A percentile compares a stretch with the other conserved stretches of the same genome.
Evolutionary conservation across 2,888 invertebrate species (phyloP).

Genomic region (Alcis repandata): DNA sequence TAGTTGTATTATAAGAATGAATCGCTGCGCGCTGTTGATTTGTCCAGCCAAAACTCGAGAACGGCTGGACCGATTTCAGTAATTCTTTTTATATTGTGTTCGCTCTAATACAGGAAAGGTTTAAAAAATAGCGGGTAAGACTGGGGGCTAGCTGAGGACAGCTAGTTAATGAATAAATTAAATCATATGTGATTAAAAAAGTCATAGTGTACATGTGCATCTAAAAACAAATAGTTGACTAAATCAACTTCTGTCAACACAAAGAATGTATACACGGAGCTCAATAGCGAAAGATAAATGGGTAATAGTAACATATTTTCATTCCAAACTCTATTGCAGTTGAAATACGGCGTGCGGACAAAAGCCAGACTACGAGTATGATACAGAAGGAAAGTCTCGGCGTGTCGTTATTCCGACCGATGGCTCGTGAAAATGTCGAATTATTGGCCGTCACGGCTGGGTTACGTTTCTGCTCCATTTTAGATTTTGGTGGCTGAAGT

Average conservation of each 20-base stretch:
- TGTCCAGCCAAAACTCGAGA: no score
- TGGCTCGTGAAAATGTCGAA: slow-evolving; percentile 51
- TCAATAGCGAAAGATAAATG: neutral
- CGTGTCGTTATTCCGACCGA: slow-evolving; percentile 48
- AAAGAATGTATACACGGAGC: neutral
- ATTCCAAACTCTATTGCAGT: slow-evolving; percentile 1
- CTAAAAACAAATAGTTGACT: no score
- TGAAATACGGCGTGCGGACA: slow-evolving; percentile 12
- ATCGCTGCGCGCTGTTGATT: no score
- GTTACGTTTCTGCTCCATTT: slow-evolving; percentile 12
- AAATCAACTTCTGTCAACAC: neutral
- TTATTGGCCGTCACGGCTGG: slow-evolving; percentile 22
- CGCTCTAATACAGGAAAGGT: no score
- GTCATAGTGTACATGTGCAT: no score
- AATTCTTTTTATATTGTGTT: no score
- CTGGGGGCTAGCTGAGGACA: no score
- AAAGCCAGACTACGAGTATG: slow-evolving; percentile 9
- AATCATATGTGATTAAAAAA: no score
- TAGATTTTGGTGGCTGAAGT: slow-evolving; percentile 2
- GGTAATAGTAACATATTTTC: neutral
- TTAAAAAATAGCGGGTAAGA: no score
- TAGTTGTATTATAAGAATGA: no score
- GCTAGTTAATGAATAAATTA: no score
- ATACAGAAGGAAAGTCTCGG: slow-evolving; percentile 15
- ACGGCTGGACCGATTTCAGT: no score